Evolutionary conservation across 2,113 vertebrate genomes (phyloP).

Genomic region (Hemibates koningsi): DNA sequence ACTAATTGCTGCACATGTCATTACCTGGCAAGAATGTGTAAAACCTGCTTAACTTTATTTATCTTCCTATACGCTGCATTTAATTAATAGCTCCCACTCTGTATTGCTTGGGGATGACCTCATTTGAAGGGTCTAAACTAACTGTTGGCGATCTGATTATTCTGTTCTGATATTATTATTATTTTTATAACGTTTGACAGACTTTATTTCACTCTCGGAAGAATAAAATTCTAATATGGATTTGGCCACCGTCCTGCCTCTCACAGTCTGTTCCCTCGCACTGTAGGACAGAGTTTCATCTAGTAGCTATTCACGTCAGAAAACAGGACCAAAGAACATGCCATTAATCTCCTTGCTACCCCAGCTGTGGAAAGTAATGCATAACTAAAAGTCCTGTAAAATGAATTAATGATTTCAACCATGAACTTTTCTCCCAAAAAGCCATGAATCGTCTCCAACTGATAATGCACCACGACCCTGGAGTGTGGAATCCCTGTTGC

Average conservation of each 20-base stretch:
- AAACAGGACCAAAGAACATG: slow-evolving; percentile 60
- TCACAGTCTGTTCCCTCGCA: slow-evolving; percentile 11
- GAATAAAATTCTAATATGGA: slow-evolving; percentile 54
- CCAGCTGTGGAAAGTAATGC: slow-evolving; percentile 87
- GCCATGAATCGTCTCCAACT: slow-evolving; percentile 88
- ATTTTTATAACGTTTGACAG: slow-evolving; percentile 22
- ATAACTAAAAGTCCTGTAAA: slow-evolving; percentile 94
- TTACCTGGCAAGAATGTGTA: slow-evolving; percentile 33
- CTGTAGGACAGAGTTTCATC: slow-evolving; percentile 44
- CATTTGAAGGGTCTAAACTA: not conserved
- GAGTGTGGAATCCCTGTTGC: slow-evolving; percentile 90
- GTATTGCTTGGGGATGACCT: not conserved
- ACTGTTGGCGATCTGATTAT: slow-evolving; percentile 5
- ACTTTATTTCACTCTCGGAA: slow-evolving; percentile 34
- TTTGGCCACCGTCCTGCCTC: slow-evolving; percentile 49
- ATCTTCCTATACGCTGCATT: slow-evolving; percentile 9
- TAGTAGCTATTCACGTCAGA: slow-evolving; percentile 39
- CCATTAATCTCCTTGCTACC: slow-evolving; percentile 84
- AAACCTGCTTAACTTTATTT: not conserved
- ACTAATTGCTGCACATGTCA: slow-evolving; percentile 54
- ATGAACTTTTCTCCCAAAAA: slow-evolving; percentile 96
- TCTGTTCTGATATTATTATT: not conserved
- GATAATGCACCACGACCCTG: slow-evolving; percentile 84
- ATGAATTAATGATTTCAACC: slow-evolving; percentile 97
- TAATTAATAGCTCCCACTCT: not conserved